Percentiles rank a stretch among this genome's conserved stretches.
Evolutionary conservation across 2,888 invertebrate genomes (phyloP).

Genomic region (Heterodera filipjevi): DNA sequence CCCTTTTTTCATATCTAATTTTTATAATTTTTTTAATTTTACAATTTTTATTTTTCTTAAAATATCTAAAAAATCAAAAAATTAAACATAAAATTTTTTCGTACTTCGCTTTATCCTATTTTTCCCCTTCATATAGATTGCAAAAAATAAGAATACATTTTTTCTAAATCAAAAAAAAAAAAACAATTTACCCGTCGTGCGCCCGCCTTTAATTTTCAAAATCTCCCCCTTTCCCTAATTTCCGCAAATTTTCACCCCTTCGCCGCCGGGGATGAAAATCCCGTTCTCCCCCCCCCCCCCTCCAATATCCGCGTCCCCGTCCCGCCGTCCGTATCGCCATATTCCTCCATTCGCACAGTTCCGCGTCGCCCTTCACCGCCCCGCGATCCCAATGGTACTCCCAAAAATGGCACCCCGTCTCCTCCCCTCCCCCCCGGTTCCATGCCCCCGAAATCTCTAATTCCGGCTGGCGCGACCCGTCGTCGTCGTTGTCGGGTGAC

Average conservation of each 20-base stretch:
- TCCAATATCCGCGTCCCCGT: neutral
- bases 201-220: neutral
- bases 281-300: neutral
- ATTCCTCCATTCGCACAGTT: neutral
- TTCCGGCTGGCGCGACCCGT: conserved; percentile 9
- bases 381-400: too few species aligned
- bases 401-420: conserved; percentile 9
- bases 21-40: neutral
- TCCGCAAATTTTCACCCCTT: neutral
- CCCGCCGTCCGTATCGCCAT: neutral
- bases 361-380: conserved; percentile 7
- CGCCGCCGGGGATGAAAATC: neutral
- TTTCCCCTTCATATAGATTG: too few species aligned
- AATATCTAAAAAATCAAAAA: too few species aligned
- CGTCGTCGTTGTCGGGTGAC: neutral
- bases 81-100: too few species aligned
- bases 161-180: neutral
- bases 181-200: neutral
- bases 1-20: conserved; percentile 9
- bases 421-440: neutral
- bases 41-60: neutral
- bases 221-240: neutral
- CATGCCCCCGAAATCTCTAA: neutral
- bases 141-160: too few species aligned
- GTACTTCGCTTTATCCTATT: too few species aligned